Evolutionary conservation across 2,797 vertebrate species (phyloP), one percentile per base, ranked within the genome.

Genomic region (Centroberyx gerrardi): DNA sequence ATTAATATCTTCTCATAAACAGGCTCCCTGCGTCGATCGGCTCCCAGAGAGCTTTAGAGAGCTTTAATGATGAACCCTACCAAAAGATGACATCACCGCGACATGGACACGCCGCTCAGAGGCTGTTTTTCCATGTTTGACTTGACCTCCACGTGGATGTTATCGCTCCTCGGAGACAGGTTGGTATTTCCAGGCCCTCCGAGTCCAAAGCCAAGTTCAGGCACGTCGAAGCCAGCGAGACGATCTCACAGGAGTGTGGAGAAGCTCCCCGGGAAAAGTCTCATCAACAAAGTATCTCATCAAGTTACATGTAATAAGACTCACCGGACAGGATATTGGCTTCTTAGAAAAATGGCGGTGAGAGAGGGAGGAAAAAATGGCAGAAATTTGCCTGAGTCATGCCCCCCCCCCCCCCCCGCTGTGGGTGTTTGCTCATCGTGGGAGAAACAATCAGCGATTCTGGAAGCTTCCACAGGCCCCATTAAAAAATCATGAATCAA

Each of bases 401-500:
- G 44, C 17, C 66, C 55, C 59, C 51, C 8, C 27, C 22, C 13
- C 15, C 8, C 27, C 8, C 38, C 49, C 55, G 17, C 71, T 75
- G 60, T 79, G 71, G 62, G 69, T 91, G 86, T 92, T 89, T 89
- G 81, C 83, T 85, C 73, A 83, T 83, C 14, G 28, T 58, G 52
- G 59, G 59, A 72, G 85, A 88, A 90, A 90, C 78, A 90, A 89
- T 91, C 82, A 85, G 82, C 63, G 17, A 90, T 91, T 93, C 86
- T 81, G 63, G 76, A 80, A 79, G 86, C 87, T 85, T 93, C 87
- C 70, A 82, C 28, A 38, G 74, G 63, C 69, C 14, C 53, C 79
- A 92, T 93, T 89, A 92, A 92, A 92, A 90, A 93, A 89, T 88
- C 88, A 93, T 93, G 86, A 92, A 86, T 90, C 87, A 88, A 90